These are phyloP conservation scores for Hydroisotoma schaefferi DNA, from an alignment of 2,888 invertebrate genomes.

Conservation along the genomic window DNA sequence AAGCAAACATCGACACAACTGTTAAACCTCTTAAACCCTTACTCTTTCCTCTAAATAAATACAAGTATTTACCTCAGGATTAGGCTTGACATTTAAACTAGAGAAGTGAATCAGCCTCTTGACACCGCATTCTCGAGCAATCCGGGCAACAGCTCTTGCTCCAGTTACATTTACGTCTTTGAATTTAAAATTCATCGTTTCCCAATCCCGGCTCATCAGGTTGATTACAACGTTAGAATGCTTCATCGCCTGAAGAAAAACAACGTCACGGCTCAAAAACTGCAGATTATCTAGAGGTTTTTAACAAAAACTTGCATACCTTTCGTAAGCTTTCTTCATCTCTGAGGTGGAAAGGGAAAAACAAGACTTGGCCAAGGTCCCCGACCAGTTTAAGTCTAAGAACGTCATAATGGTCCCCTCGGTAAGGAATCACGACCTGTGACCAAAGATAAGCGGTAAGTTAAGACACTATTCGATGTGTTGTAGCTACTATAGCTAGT, in stretches of 20 bases:
- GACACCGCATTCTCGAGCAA: constrained; percentile 73
- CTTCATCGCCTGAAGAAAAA: constrained; percentile 61
- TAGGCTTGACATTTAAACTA: constrained; percentile 70
- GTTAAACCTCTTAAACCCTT: neutral
- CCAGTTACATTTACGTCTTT: constrained; percentile 84
- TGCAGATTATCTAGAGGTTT: neutral
- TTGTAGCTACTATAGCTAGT: too few species aligned
- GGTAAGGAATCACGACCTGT: constrained; percentile 90
- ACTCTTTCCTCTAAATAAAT: neutral
- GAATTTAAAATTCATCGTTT: constrained; percentile 84
- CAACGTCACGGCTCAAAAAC: neutral
- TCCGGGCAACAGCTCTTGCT: constrained; percentile 74
- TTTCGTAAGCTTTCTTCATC: constrained; percentile 83
- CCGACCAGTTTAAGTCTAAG: constrained; percentile 77
- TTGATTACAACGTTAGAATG: constrained; percentile 98
- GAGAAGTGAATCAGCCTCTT: constrained; percentile 90
- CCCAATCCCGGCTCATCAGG: constrained; percentile 84
- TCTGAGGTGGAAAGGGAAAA: constrained; percentile 74
- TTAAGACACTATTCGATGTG: too few species aligned
- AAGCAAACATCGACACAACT: constrained; percentile 2
- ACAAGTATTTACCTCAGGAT: constrained; percentile 58
- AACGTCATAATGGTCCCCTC: constrained; percentile 78
- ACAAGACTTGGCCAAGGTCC: constrained; percentile 92
- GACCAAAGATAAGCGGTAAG: too few species aligned
- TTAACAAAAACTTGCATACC: constrained; percentile 26